phyloP scores from a whole-genome alignment of 1,140 invertebrate genomes.

The Euwallacea fornicatus region DNA sequence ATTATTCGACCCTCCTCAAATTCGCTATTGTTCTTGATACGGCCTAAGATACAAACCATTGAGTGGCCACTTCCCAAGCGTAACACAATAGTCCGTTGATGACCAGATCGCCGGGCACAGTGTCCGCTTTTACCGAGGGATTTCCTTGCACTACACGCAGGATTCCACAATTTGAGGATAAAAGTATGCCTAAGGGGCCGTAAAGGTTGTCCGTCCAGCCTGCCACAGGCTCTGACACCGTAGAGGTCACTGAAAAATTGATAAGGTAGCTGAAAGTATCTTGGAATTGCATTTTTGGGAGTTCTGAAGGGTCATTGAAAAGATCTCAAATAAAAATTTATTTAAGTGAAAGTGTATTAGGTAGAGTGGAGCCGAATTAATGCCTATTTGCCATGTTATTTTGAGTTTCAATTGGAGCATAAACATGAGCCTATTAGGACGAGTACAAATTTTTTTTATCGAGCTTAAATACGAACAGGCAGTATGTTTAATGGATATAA shows the following conservation, averaged over 20 bases:
- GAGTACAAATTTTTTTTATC: too few relatives aligned
- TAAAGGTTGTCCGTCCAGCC: constrained; percentile 96
- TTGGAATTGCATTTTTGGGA: too few relatives aligned
- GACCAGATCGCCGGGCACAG: constrained; percentile 81
- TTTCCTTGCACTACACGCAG: constrained; percentile 70
- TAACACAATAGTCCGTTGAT: constrained; percentile 78
- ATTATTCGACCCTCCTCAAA: constrained; percentile 16
- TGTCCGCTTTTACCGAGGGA: constrained; percentile 63
- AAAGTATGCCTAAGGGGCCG: constrained; percentile 81
- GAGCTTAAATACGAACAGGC: too few relatives aligned
- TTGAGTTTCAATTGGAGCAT: too few relatives aligned
- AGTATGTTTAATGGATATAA: too few relatives aligned
- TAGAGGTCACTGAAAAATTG: constrained; percentile 62
- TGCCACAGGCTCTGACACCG: constrained; percentile 69
- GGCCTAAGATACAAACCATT: constrained; percentile 27
- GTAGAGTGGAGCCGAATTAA: too few relatives aligned
- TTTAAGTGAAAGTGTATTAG: too few relatives aligned
- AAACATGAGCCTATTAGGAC: too few relatives aligned
- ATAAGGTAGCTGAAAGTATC: neutral
- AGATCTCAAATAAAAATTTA: too few relatives aligned
- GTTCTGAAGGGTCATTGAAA: too few relatives aligned
- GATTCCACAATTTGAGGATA: constrained; percentile 80
- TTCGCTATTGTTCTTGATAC: constrained; percentile 12
- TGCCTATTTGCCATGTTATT: too few relatives aligned
- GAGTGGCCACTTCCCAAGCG: constrained; percentile 64